phyloP scores from a whole-genome alignment of 64 coral and sea anemone species.

The Astreopora myriophthalma region DNA sequence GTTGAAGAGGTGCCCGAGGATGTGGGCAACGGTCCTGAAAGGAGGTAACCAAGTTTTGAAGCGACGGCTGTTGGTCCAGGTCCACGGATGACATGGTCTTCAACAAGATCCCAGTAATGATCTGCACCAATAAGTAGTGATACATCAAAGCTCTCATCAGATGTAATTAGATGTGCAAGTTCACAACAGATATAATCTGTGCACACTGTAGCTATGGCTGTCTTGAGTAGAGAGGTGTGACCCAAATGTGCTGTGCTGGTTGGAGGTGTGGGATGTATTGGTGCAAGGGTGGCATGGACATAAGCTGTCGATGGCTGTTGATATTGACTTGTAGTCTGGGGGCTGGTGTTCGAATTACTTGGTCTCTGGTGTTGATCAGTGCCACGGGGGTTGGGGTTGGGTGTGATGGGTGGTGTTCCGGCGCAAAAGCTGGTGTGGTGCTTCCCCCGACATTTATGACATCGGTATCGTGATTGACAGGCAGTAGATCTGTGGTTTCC shows the following conservation, averaged over 20 bases:
- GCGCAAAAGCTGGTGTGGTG: constrained; percentile 40
- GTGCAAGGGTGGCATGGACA: constrained; percentile 30
- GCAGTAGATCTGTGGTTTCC: background rate
- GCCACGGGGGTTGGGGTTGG: background rate
- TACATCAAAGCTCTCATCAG: constrained; percentile 52
- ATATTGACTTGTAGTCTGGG: background rate
- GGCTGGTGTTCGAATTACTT: no score
- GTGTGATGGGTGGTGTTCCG: background rate
- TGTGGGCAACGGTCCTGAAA: no score
- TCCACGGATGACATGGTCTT: constrained; percentile 30
- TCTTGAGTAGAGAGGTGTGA: background rate
- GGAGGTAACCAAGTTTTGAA: background rate
- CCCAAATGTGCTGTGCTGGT: background rate
- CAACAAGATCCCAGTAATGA: constrained; percentile 61
- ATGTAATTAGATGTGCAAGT: constrained; percentile 54
- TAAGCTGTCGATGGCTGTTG: background rate
- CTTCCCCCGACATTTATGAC: constrained; percentile 20
- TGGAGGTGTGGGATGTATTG: constrained; percentile 6
- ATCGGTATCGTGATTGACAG: constrained; percentile 24
- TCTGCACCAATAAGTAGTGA: constrained; percentile 47
- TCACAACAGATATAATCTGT: constrained; percentile 16
- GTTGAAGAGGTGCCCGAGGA: no score
- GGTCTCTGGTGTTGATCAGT: background rate
- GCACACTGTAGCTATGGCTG: background rate
- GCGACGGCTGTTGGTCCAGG: background rate